phyloP scores from a whole-genome alignment of 2,888 invertebrate genomes.

The Drosophila picticornis region DNA sequence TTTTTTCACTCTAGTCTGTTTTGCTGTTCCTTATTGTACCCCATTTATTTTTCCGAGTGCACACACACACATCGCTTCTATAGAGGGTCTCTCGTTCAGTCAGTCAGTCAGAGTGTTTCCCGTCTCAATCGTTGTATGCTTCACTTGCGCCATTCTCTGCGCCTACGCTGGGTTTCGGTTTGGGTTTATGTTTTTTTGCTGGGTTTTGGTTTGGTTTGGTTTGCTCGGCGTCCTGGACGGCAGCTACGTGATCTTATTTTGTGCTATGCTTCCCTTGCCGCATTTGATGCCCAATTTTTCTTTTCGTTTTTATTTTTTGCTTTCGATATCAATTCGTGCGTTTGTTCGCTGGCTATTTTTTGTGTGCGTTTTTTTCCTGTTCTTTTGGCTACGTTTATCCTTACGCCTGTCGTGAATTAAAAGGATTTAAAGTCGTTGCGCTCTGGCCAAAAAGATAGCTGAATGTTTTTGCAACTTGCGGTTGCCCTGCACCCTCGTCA shows the following conservation, averaged over 20 bases:
- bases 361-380: conserved; percentile 21
- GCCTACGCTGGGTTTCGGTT: conserved; percentile 54
- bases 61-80: background rate
- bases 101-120: conserved; percentile 7
- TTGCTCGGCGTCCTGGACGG: conserved; percentile 51
- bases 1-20: background rate
- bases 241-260: conserved; percentile 83
- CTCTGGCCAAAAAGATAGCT: conserved; percentile 67
- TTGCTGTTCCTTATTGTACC: background rate
- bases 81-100: background rate
- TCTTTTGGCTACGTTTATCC: conserved; percentile 53
- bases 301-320: conserved; percentile 15
- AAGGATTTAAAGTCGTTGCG: conserved; percentile 75
- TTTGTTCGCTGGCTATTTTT: conserved; percentile 41
- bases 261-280: conserved; percentile 58
- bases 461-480: conserved; percentile 77
- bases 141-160: conserved; percentile 72
- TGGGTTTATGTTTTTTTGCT: conserved; percentile 12
- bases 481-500: conserved; percentile 74
- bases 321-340: conserved; percentile 77
- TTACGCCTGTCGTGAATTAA: conserved; percentile 79
- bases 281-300: conserved; percentile 75
- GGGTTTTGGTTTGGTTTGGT: conserved; percentile 13
- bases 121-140: conserved; percentile 57
- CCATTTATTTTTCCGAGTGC: background rate